These are phyloP conservation scores for Lycia hirtaria DNA, from an alignment of 2,888 invertebrate genomes.

Conservation along the genomic window DNA sequence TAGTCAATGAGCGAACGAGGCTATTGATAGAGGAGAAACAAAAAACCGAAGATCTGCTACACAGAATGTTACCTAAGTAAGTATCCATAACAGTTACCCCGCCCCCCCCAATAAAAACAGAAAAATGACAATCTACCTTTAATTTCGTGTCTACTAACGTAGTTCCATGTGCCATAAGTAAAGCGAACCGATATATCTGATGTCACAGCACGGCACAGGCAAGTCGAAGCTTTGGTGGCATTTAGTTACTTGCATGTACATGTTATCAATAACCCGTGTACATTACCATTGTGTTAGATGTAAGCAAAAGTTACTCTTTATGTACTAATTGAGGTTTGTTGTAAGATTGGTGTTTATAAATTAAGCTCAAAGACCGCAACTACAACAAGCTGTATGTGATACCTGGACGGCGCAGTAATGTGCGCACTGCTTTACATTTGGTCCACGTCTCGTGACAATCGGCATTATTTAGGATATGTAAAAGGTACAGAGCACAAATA, in stretches of 20 bases:
- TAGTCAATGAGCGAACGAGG: constrained; percentile 96
- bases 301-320: constrained; percentile 47
- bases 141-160: constrained; percentile 4
- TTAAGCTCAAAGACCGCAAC: constrained; percentile 80
- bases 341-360: constrained; percentile 57
- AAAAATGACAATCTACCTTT: not conserved
- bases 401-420: constrained; percentile 65
- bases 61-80: constrained; percentile 97
- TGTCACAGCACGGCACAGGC: constrained; percentile 34
- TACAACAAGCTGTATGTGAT: constrained; percentile 80
- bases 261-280: constrained; percentile 61
- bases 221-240: constrained; percentile 45
- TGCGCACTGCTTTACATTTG: constrained; percentile 82
- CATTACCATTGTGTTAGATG: constrained; percentile 50
- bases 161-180: constrained; percentile 19
- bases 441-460: constrained; percentile 62
- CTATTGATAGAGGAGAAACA: constrained; percentile 96
- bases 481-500: too few species aligned
- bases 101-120: constrained; percentile 4
- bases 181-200: constrained; percentile 1
- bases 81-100: constrained; percentile 48
- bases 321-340: constrained; percentile 62
- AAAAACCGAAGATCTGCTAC: constrained; percentile 95
- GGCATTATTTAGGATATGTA: not conserved
- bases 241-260: constrained; percentile 61